Conservation (phyloP, 2,113 vertebrate genomes). For the Istiophorus platypterus region DNA sequence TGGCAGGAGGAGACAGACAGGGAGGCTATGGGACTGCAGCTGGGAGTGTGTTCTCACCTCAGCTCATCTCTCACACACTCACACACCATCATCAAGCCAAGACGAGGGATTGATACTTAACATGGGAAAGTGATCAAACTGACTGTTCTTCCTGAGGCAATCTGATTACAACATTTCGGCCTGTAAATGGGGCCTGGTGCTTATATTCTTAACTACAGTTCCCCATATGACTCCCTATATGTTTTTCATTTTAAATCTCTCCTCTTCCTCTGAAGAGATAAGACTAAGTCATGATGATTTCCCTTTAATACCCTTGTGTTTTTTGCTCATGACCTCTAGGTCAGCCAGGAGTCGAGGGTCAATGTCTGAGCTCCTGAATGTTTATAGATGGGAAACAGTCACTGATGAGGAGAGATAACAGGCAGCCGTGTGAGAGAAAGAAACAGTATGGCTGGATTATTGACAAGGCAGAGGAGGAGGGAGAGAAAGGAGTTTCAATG, state of each 20-base stretch:
- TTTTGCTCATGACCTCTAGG: constrained; percentile 54
- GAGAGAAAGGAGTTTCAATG: constrained; percentile 53
- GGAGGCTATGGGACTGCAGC: constrained; percentile 37
- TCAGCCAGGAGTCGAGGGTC: constrained; percentile 66
- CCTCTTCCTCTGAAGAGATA: constrained; percentile 36
- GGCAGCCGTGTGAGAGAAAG: constrained; percentile 32
- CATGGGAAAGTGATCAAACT: background rate
- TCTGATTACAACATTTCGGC: background rate
- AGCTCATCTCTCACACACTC: constrained; percentile 1
- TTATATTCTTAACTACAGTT: background rate
- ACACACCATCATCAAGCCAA: background rate
- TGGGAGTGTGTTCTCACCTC: constrained; percentile 43
- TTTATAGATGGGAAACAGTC: constrained; percentile 67
- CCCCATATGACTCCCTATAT: background rate
- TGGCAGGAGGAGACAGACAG: constrained; percentile 35
- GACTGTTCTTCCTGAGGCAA: background rate
- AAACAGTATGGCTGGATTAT: constrained; percentile 55
- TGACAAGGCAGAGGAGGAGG: constrained; percentile 58
- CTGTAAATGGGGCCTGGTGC: background rate
- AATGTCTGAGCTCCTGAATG: constrained; percentile 65
- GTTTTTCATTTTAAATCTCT: background rate
- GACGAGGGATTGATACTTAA: constrained; percentile 4
- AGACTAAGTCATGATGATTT: constrained; percentile 45
- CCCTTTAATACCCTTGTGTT: constrained; percentile 35
- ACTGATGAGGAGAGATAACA: constrained; percentile 68